Evolutionary conservation across 2,113 vertebrate genomes (phyloP).

Genomic region (Holacanthus passer): DNA sequence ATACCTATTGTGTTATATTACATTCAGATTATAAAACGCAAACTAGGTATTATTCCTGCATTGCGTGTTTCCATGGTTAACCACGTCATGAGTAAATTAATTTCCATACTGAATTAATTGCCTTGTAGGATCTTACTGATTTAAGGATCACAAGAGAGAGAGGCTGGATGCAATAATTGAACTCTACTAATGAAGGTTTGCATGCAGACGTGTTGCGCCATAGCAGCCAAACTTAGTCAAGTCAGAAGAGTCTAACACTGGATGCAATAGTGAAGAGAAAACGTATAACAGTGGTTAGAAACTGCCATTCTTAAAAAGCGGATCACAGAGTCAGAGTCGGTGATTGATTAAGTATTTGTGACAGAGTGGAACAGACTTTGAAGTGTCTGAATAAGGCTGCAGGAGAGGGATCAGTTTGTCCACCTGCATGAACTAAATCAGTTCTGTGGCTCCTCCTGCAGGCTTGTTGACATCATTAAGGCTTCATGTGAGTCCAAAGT

Average conservation of each 20-base stretch:
- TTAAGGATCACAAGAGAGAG: slow-evolving; percentile 10
- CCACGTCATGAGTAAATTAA: not conserved
- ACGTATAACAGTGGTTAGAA: slow-evolving; percentile 1
- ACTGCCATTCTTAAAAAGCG: slow-evolving; percentile 6
- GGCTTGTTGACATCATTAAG: not conserved
- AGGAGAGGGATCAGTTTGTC: not conserved
- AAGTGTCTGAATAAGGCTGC: not conserved
- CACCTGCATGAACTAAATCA: not conserved
- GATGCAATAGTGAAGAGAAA: not conserved
- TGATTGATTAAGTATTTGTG: slow-evolving; percentile 2
- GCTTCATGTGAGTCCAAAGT: not conserved
- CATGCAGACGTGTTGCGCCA: not conserved
- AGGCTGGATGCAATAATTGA: not conserved
- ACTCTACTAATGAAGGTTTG: not conserved
- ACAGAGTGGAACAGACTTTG: slow-evolving; percentile 5
- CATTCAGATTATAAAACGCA: slow-evolving; percentile 6
- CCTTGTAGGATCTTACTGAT: slow-evolving; percentile 3
- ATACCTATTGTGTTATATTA: not conserved
- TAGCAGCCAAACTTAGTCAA: not conserved
- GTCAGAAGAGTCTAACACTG: not conserved
- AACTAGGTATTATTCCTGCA: slow-evolving; percentile 14
- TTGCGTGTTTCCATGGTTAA: slow-evolving; percentile 9
- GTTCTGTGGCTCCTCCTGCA: slow-evolving; percentile 6
- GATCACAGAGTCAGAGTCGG: not conserved
- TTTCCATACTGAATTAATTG: slow-evolving; percentile 29